Evolutionary conservation across 1,140 invertebrate genomes (phyloP).

Genomic region (Phymastichus coffea): DNA sequence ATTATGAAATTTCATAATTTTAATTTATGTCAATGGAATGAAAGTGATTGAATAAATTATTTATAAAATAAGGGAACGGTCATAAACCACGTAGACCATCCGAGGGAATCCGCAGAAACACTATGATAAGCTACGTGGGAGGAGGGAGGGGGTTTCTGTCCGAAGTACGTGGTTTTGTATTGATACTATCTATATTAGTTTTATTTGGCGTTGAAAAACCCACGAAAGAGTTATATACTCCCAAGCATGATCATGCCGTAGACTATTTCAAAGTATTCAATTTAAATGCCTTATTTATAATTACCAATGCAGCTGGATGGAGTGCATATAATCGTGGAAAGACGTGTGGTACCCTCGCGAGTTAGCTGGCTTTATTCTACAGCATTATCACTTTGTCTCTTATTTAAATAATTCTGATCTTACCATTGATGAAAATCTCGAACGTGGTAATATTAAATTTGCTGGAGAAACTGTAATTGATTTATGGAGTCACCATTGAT

Average conservation of each 20-base stretch:
- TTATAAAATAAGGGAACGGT: too few relatives aligned
- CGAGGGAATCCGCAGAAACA: too few relatives aligned
- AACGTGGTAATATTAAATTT: slow-evolving; percentile 39
- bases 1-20: too few relatives aligned
- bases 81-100: too few relatives aligned
- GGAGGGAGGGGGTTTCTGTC: too few relatives aligned
- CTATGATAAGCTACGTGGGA: too few relatives aligned
- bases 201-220: too few relatives aligned
- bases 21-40: too few relatives aligned
- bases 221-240: too few relatives aligned
- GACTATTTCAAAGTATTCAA: slow-evolving; percentile 44
- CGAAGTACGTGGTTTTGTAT: too few relatives aligned
- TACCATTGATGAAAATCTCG: slow-evolving; percentile 43
- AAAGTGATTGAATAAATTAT: too few relatives aligned
- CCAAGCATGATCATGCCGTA: slow-evolving; percentile 38
- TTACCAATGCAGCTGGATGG: slow-evolving; percentile 42
- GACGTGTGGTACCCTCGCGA: slow-evolving; percentile 44
- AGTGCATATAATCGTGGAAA: slow-evolving; percentile 42
- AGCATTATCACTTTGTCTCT: slow-evolving; percentile 44
- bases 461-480: slow-evolving; percentile 40
- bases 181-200: too few relatives aligned
- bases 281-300: slow-evolving; percentile 51
- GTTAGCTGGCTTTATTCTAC: slow-evolving; percentile 44
- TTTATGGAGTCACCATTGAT: slow-evolving; percentile 42
- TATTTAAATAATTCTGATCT: slow-evolving; percentile 43